Evolutionary conservation across 2,797 vertebrate genomes (phyloP).

Genomic region (Vultur gryphus): DNA sequence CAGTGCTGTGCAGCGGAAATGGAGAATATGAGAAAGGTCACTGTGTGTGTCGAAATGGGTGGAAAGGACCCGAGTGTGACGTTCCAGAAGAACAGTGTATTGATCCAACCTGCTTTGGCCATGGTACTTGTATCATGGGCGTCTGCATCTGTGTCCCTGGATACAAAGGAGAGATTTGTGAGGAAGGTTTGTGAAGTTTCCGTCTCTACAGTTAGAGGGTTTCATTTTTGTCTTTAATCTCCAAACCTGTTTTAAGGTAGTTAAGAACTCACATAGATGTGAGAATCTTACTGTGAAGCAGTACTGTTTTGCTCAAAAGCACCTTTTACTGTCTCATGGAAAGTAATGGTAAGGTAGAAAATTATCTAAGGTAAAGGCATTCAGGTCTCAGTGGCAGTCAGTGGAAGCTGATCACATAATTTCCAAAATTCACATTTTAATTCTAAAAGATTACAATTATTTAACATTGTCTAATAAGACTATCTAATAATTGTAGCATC

Average conservation of each 20-base stretch:
- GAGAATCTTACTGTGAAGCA: neutral
- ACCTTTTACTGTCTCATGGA: neutral
- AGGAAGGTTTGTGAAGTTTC: constrained; percentile 82
- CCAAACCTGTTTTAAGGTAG: neutral
- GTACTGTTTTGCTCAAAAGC: neutral
- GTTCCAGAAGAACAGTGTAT: constrained; percentile 93
- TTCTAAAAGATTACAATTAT: neutral
- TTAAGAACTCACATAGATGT: neutral
- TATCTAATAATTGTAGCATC: neutral
- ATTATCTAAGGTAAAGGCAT: neutral
- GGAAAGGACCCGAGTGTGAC: constrained; percentile 94
- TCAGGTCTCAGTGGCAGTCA: neutral
- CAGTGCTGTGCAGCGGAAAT: constrained; percentile 92
- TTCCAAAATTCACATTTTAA: neutral
- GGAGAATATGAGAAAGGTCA: constrained; percentile 93
- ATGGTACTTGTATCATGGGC: constrained; percentile 91
- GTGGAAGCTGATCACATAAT: neutral
- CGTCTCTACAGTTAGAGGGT: fast-evolving
- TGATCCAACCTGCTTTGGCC: constrained; percentile 93
- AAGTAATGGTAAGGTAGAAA: neutral
- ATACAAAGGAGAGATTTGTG: constrained; percentile 93
- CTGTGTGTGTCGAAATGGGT: constrained; percentile 88
- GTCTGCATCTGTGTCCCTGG: constrained; percentile 90
- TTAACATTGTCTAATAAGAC: neutral
- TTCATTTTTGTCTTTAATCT: neutral